Base-by-base conservation (phyloP, 2,888 invertebrate species). In the Malacosoma neustria region DNA sequence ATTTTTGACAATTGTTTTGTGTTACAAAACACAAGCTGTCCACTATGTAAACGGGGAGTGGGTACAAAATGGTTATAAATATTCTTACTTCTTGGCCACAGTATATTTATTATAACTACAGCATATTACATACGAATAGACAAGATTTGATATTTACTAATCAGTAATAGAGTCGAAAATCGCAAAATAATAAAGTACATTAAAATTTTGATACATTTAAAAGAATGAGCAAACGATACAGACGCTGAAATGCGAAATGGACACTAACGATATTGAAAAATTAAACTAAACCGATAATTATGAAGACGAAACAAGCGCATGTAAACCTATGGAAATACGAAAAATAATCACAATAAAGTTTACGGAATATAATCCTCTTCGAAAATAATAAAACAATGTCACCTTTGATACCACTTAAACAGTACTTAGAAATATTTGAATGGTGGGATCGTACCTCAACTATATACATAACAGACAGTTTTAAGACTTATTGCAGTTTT, bases 381-480 rank as follows among this genome's bases (percentile, higher is more conserved):
- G 63, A 67, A 64, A 69, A 63, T 64, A 51, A 68, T 54, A 59
- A 43, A 56, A 68, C 62, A 71, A 74, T 72, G 70, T 76, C 72
- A 72, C 57, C 63, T 57, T 68, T 62, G 71, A 76, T 70, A 75
- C 72, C 77, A 73, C 76, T 73, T 76, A 79, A 49, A 65, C 81
- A 82, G 72, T 75, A 77, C 81, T 80, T 80, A 84, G 69, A 80
- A 72, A 76, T 81, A 82, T 76, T 82, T 69, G 67, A 73, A 82
- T 85, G 85, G 85, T 85, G 85, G 85, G 85, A 82, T 84, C 75
- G 72, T 76, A 84, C 72, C 72, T 84, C 76, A 74, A 77, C 72
- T 84, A 85, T 82, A 73, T 82, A 84, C 80, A 82, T 75, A 76
- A 80, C 81, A 79, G 70, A 79, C 77, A 72, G 71, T 71, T 77